Conservation (phyloP, 2,888 invertebrate genomes). For the Rhagophthalmus giganteus region DNA sequence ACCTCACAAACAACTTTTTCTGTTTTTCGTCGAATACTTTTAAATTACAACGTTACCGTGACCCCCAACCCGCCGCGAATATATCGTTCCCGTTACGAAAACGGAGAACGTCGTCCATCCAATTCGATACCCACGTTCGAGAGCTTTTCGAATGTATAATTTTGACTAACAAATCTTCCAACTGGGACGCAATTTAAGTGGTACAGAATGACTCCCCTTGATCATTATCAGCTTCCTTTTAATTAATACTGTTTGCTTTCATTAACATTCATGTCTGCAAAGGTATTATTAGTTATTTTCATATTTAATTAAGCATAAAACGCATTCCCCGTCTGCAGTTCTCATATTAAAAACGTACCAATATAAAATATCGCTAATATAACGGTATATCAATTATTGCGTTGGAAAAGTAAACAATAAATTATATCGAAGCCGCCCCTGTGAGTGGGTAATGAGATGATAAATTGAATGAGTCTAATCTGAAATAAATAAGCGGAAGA, state of each 20-base stretch:
- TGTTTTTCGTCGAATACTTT: slow-evolving; percentile 1
- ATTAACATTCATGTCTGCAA: slow-evolving; percentile 40
- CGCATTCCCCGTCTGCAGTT: background rate
- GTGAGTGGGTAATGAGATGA: slow-evolving; percentile 51
- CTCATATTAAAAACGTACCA: background rate
- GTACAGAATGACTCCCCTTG: slow-evolving; percentile 27
- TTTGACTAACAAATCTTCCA: slow-evolving; percentile 9
- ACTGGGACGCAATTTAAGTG: slow-evolving; percentile 23
- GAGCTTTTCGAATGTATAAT: background rate
- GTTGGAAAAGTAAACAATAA: slow-evolving; percentile 18
- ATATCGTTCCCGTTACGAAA: no score
- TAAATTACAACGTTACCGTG: background rate
- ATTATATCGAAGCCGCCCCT: slow-evolving; percentile 26
- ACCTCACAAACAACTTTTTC: slow-evolving; percentile 19
- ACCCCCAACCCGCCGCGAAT: no score
- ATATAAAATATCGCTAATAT: slow-evolving; percentile 2
- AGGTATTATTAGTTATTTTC: slow-evolving; percentile 39
- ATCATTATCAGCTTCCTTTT: slow-evolving; percentile 41
- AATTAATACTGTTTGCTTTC: slow-evolving; percentile 42
- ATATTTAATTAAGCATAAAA: slow-evolving; percentile 22
- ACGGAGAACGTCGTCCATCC: no score
- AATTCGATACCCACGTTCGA: no score
- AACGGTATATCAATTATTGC: background rate
- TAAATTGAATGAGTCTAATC: slow-evolving; percentile 56
- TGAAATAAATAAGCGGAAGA: slow-evolving; percentile 56